phyloP scores from a whole-genome alignment of 2,888 invertebrate species.

The Drosophila peninsularis region DNA sequence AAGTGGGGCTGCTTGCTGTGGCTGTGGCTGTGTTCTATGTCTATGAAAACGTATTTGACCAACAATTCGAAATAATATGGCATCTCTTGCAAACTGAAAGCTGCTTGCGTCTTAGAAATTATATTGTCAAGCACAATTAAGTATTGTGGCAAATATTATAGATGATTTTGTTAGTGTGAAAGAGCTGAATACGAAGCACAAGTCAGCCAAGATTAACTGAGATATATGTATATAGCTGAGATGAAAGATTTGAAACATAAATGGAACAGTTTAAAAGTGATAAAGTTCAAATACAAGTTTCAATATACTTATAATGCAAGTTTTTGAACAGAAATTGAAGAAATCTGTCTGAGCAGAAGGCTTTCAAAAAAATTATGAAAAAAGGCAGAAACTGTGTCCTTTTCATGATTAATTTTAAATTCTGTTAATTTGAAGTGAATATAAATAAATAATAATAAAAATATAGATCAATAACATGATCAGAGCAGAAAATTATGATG shows the following conservation, averaged over 20 bases:
- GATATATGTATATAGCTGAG: not conserved
- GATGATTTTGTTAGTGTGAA: too few species aligned
- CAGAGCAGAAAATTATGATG: constrained; percentile 76
- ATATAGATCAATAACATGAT: constrained; percentile 60
- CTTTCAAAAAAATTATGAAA: too few species aligned
- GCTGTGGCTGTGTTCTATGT: constrained; percentile 21
- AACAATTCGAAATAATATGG: not conserved
- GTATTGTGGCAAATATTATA: too few species aligned
- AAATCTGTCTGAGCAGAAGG: too few species aligned
- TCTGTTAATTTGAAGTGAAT: constrained; percentile 45
- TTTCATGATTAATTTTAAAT: too few species aligned
- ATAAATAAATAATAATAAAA: constrained; percentile 49
- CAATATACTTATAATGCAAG: not conserved
- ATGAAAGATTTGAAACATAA: not conserved
- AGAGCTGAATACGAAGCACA: too few species aligned
- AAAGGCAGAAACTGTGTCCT: too few species aligned
- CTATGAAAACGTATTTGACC: constrained; percentile 16
- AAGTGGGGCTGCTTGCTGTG: constrained; percentile 33
- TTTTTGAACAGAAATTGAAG: too few species aligned
- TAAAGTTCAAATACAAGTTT: not conserved
- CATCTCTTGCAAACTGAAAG: constrained; percentile 15
- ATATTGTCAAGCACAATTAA: constrained; percentile 84
- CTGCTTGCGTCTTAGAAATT: constrained; percentile 69
- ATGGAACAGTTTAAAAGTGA: too few species aligned
- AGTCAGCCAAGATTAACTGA: not conserved